Base-by-base conservation (phyloP, 1,140 invertebrate species). In the Pararge aegeria region DNA sequence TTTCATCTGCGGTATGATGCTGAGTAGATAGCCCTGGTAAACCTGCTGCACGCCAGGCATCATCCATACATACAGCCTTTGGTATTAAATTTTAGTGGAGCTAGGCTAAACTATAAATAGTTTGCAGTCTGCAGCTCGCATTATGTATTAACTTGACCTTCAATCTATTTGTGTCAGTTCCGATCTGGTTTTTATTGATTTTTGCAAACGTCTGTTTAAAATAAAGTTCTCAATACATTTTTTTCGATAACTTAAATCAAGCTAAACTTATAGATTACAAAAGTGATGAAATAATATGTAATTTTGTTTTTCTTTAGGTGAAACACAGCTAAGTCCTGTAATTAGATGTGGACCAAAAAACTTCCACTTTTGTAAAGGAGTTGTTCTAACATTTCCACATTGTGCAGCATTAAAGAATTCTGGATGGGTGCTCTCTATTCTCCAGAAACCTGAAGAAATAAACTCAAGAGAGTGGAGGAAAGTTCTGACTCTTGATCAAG, bases 341-440 rank as follows among this genome's bases (percentile, higher is more conserved):
- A 93, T 99, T 27, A 93, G 94, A 52, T 97, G 96, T 73, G 96
- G 97, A 0, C 95, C 96, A 1, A 91, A 94, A 24, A 94, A 93
- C 55, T 93, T 95, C 13, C 91, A 93, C 56, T 94, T 98, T 73
- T 94, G 94, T 67, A 98, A 98, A 83, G 95, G 97, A 5, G 94
- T 97, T 21, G 94, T 99, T 68, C 87, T 99, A 2, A 96, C 95
- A 71, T 95, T 98, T 72, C 97, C 97, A 44, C 97, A 99, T 83
- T 98, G 96, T 83, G 96, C 97, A 6, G 87, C 92, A 27, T 51
- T 90, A 5, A 89, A 87, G 55, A 92, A 97, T 53, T 94, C 95
- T 64, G 94, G 95, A 66, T 98, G 96, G 96, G 93, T 93, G 51
- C 91, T 98, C 21, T 95, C 94, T 44, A 91, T 97, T 19, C 95